A percentile compares a stretch with the other conserved stretches of the same genome.
Evolutionary conservation across 2,797 vertebrate genomes (phyloP).

Genomic region (Ctenosaura bakeri): DNA sequence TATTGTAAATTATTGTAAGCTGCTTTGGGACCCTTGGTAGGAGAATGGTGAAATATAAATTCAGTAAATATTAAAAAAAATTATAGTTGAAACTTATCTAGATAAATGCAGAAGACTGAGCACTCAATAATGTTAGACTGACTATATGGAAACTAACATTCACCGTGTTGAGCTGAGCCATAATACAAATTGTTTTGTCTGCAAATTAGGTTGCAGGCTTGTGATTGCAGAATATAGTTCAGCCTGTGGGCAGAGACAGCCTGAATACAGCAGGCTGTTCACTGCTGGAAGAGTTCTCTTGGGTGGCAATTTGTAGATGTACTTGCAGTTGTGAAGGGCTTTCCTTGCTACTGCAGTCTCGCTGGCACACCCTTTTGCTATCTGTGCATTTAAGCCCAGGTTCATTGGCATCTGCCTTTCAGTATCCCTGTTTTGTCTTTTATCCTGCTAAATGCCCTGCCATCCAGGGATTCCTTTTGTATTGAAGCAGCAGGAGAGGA

Average conservation of each 20-base stretch:
- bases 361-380: neutral
- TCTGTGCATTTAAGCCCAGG: conserved; percentile 3
- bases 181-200: neutral
- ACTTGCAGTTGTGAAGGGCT: neutral
- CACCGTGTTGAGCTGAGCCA: neutral
- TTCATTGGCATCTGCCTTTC: neutral
- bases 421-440: neutral
- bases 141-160: neutral
- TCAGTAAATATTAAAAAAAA: too few relatives aligned
- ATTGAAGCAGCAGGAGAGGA: conserved; percentile 2
- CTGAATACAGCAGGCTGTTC: conserved; percentile 1
- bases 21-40: too few relatives aligned
- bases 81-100: neutral
- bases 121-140: neutral
- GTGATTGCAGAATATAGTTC: neutral
- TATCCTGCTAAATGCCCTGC: neutral
- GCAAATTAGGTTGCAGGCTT: conserved; percentile 5
- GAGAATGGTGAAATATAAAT: too few relatives aligned
- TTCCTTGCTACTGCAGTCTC: neutral
- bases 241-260: neutral
- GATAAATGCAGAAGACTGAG: neutral
- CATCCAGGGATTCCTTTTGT: neutral
- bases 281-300: neutral
- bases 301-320: neutral
- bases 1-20: too few relatives aligned